phyloP scores from a whole-genome alignment of 2,797 vertebrate genomes.

The Acanthurus lineatus region DNA sequence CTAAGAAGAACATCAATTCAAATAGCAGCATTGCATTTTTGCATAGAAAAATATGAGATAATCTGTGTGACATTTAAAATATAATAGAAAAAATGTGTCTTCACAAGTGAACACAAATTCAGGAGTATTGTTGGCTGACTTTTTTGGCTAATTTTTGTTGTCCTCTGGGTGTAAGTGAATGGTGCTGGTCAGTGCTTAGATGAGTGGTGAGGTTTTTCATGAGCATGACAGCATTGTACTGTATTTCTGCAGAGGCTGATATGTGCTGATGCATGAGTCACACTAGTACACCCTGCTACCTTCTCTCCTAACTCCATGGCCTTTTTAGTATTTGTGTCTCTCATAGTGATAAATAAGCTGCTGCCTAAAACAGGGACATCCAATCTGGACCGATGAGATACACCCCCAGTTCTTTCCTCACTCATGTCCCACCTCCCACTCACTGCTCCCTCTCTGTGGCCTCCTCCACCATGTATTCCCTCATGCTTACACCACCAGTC shows the following conservation, averaged over 20 bases:
- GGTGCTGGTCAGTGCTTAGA: background rate
- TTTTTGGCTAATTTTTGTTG: background rate
- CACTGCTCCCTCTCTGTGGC: background rate
- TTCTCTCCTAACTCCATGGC: constrained; percentile 81
- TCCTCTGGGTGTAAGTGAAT: background rate
- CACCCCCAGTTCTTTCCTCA: background rate
- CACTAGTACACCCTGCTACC: constrained; percentile 61
- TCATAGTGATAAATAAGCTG: constrained; percentile 82
- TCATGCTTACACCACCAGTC: background rate
- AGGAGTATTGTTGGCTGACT: background rate
- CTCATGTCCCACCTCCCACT: background rate
- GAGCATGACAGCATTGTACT: background rate
- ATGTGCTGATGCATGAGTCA: constrained; percentile 65
- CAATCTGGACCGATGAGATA: constrained; percentile 57
- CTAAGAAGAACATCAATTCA: too few relatives aligned
- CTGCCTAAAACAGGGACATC: constrained; percentile 77
- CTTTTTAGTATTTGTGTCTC: constrained; percentile 82
- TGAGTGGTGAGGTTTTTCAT: background rate
- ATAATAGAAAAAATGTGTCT: too few relatives aligned
- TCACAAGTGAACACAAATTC: too few relatives aligned
- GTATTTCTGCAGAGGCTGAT: constrained; percentile 44
- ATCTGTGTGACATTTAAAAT: too few relatives aligned
- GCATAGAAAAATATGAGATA: too few relatives aligned
- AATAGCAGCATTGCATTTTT: too few relatives aligned
- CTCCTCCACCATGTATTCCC: background rate